These are phyloP conservation scores for Cryptotis parvus DNA, from an alignment of 2,113 vertebrate species.

Conservation along the genomic window DNA sequence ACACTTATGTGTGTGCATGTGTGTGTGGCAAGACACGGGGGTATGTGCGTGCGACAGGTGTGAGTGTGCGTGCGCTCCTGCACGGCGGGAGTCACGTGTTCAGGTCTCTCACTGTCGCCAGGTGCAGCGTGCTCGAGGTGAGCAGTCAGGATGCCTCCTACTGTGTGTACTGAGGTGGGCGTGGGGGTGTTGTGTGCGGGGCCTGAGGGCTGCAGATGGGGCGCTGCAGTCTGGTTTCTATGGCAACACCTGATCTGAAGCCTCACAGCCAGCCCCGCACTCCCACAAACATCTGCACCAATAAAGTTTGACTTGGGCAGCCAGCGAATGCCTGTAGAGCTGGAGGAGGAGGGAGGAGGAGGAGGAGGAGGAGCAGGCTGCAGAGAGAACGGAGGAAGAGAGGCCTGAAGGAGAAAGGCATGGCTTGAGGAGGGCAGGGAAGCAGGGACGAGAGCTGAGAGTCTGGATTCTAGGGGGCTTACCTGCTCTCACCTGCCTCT, in stretches of 20 bases:
- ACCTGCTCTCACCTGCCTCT: constrained; percentile 88
- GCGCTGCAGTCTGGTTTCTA: constrained; percentile 22
- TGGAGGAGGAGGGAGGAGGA: neutral
- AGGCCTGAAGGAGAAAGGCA: neutral
- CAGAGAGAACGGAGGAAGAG: neutral
- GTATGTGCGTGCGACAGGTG: neutral
- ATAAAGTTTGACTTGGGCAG: constrained; percentile 55
- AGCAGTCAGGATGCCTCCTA: neutral
- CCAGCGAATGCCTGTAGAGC: neutral
- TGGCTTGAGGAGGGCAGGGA: neutral
- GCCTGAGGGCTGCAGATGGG: neutral
- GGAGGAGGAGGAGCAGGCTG: neutral
- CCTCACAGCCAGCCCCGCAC: neutral
- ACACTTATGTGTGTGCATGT: too few species aligned
- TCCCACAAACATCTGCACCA: neutral
- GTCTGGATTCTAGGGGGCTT: constrained; percentile 78
- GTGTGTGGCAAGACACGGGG: too few species aligned
- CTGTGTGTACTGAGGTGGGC: neutral
- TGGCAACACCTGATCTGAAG: constrained; percentile 5
- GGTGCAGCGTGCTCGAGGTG: neutral
- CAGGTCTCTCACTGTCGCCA: neutral
- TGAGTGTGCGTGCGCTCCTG: too few species aligned
- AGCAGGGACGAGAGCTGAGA: neutral
- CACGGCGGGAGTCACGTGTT: too few species aligned
- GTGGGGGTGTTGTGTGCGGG: neutral